Conservation (phyloP, 2,888 invertebrate genomes). For the Diaperis boleti region DNA sequence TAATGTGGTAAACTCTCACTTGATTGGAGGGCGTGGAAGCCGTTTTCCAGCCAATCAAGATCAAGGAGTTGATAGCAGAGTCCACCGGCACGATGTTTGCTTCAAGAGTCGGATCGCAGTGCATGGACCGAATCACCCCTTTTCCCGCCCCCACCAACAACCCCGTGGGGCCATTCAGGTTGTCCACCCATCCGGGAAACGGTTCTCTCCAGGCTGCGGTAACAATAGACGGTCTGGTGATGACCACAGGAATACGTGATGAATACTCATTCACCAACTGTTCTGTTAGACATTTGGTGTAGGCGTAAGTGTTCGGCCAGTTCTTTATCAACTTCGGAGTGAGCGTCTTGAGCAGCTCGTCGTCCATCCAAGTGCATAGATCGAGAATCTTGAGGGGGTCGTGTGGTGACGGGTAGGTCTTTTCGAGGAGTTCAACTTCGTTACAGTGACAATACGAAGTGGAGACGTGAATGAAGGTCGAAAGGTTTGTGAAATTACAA, state of each 20-base stretch:
- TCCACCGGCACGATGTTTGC: constrained; percentile 86
- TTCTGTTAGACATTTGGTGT: constrained; percentile 94
- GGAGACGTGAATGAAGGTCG: constrained; percentile 85
- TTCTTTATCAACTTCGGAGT: constrained; percentile 79
- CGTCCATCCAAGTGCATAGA: constrained; percentile 76
- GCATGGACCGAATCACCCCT: constrained; percentile 88
- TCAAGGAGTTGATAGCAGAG: constrained; percentile 81
- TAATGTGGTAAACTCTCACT: constrained; percentile 60
- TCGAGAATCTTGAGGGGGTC: constrained; percentile 71
- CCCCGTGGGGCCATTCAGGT: constrained; percentile 91
- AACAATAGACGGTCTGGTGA: constrained; percentile 93
- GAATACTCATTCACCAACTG: constrained; percentile 81
- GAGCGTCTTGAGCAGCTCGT: constrained; percentile 72
- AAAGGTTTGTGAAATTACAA: constrained; percentile 56
- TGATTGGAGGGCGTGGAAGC: constrained; percentile 47
- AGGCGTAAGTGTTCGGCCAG: constrained; percentile 95
- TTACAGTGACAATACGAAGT: constrained; percentile 95
- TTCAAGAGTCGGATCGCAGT: constrained; percentile 73
- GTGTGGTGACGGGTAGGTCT: constrained; percentile 76
- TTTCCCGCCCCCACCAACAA: constrained; percentile 84
- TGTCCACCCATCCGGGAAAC: constrained; percentile 90
- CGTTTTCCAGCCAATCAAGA: constrained; percentile 79
- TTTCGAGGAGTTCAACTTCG: constrained; percentile 81
- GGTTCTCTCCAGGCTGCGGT: constrained; percentile 84
- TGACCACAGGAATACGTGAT: constrained; percentile 80